Percentiles rank a stretch among this genome's conserved stretches.
phyloP scores from a whole-genome alignment of 2,113 vertebrate species.

The Lynx canadensis region DNA sequence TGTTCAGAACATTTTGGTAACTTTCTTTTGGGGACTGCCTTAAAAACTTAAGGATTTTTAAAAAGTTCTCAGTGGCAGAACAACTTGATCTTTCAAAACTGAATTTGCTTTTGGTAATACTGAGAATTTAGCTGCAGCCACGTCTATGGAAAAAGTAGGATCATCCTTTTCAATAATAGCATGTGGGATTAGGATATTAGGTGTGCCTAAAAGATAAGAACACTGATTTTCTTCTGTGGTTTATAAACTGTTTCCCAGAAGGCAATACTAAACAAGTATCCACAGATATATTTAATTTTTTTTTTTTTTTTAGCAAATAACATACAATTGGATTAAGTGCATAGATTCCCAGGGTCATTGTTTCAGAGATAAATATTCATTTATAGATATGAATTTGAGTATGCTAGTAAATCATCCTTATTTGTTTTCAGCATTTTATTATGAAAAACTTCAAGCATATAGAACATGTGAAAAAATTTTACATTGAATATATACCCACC shows the following conservation, averaged over 20 bases:
- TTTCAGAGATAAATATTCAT: background rate
- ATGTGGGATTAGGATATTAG: background rate
- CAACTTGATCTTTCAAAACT: background rate
- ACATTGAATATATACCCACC: background rate
- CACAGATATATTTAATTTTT: background rate
- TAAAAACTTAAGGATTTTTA: background rate
- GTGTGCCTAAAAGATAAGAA: slow-evolving; percentile 2
- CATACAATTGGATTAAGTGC: background rate
- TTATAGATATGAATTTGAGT: background rate
- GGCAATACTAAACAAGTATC: background rate
- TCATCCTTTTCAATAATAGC: background rate
- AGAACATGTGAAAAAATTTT: background rate
- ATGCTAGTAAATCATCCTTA: background rate
- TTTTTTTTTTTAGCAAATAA: background rate
- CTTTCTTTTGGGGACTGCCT: background rate
- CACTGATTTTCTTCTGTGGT: background rate
- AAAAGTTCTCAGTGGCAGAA: background rate
- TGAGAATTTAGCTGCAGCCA: background rate
- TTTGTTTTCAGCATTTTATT: slow-evolving; percentile 9
- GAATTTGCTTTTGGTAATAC: background rate
- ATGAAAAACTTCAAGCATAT: background rate
- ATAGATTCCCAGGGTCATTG: background rate
- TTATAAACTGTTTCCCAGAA: background rate
- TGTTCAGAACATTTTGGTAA: background rate
- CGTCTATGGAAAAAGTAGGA: background rate